These are phyloP conservation scores for Apostichopus parvimensis DNA, from an alignment of 35 echinoderm and acorn worm species.

Conservation along the genomic window DNA sequence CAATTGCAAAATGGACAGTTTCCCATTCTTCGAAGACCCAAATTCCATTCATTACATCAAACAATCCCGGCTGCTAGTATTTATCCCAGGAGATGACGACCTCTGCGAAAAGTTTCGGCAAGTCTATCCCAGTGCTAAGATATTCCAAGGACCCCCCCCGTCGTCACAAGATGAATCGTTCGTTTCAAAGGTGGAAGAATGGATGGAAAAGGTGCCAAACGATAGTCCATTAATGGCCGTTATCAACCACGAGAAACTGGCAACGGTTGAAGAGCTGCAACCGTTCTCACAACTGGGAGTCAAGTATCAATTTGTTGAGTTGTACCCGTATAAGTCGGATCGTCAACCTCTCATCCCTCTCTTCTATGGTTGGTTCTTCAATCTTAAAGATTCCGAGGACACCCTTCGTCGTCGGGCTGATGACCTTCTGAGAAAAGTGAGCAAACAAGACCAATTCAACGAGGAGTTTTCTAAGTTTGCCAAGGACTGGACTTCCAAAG, in stretches of 20 bases:
- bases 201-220: neutral
- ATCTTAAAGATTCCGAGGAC: slow-evolving; percentile 19
- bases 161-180: neutral
- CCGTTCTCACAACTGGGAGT: neutral
- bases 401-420: neutral
- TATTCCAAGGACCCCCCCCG: neutral
- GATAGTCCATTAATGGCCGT: neutral
- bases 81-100: neutral
- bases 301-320: neutral
- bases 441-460: slow-evolving; percentile 43
- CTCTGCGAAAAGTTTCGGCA: neutral
- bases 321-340: neutral
- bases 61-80: neutral
- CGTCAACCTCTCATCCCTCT: slow-evolving; percentile 47
- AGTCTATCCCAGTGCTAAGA: neutral
- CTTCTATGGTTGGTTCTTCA: slow-evolving; percentile 85
- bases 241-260: neutral
- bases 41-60: neutral
- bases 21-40: slow-evolving; percentile 1
- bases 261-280: neutral
- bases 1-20: neutral
- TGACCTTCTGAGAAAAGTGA: slow-evolving; percentile 36
- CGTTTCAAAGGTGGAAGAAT: neutral
- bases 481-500: slow-evolving; percentile 2
- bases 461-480: slow-evolving; percentile 70